Conservation (phyloP, 1,140 invertebrate genomes). For the Zaprionus gabonicus region DNA sequence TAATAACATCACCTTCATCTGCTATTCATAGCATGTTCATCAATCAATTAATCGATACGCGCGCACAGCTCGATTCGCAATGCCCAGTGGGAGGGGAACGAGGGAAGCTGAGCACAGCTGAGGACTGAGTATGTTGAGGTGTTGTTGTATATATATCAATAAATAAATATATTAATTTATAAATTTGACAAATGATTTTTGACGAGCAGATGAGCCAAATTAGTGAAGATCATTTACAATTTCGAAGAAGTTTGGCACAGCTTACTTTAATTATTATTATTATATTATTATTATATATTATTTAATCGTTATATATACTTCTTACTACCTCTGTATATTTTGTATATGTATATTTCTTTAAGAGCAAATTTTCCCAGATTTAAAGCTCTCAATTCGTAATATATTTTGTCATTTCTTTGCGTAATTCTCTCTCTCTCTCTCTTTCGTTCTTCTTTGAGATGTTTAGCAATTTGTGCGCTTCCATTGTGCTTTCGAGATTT, state of each 20-base stretch:
- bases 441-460: not conserved
- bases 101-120: not conserved
- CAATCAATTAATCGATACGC: constrained; percentile 77
- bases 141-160: not conserved
- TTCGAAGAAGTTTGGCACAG: too few species aligned
- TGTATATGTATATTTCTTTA: not conserved
- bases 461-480: constrained; percentile 3
- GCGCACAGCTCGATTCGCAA: constrained; percentile 24
- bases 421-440: not conserved
- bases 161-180: constrained; percentile 16
- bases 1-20: constrained; percentile 63
- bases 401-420: not conserved
- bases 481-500: constrained; percentile 13
- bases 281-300: too few species aligned
- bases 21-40: constrained; percentile 74
- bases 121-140: not conserved
- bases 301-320: too few species aligned
- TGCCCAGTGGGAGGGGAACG: not conserved
- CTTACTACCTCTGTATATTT: too few species aligned
- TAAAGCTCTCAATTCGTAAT: not conserved
- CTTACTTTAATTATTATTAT: too few species aligned
- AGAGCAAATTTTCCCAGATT: not conserved
- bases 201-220: not conserved
- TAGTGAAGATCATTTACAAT: not conserved
- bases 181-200: constrained; percentile 30